Evolutionary conservation across 1,140 invertebrate species (phyloP).

Genomic region (Megalonaias nervosa): DNA sequence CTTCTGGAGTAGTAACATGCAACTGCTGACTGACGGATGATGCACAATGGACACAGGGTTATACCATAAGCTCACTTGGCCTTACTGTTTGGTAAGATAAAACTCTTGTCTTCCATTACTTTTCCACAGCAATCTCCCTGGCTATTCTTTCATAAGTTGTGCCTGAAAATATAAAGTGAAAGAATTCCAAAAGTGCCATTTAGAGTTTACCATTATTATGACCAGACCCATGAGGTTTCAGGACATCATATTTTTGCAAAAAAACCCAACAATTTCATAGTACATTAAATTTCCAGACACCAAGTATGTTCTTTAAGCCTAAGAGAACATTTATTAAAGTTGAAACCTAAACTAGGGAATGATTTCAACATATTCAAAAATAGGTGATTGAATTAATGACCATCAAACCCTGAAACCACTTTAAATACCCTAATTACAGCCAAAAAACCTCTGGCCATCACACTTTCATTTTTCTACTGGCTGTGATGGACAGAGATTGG

Average conservation of each 20-base stretch:
- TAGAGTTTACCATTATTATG: background rate
- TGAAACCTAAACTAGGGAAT: background rate
- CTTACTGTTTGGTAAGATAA: no score
- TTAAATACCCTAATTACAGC: no score
- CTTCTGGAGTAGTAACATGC: no score
- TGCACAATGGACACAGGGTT: no score
- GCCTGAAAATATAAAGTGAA: slow-evolving; percentile 47
- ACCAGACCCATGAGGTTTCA: background rate
- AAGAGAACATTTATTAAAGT: background rate
- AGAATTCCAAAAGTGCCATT: background rate
- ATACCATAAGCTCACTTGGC: no score
- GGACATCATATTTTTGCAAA: background rate
- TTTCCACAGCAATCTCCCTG: slow-evolving; percentile 58
- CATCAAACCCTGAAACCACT: no score
- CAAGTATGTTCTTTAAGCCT: background rate
- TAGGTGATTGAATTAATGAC: no score
- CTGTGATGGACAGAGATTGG: no score
- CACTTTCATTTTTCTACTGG: no score
- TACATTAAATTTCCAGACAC: background rate
- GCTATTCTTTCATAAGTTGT: slow-evolving; percentile 55
- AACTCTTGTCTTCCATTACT: slow-evolving; percentile 31
- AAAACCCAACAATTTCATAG: background rate
- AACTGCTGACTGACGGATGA: no score
- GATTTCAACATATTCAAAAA: background rate
- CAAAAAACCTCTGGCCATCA: no score